A percentile compares a stretch with the other conserved stretches of the same genome.
These are phyloP conservation scores for Elephantulus edwardii DNA, from an alignment of 2,113 vertebrate species.

Conservation along the genomic window DNA sequence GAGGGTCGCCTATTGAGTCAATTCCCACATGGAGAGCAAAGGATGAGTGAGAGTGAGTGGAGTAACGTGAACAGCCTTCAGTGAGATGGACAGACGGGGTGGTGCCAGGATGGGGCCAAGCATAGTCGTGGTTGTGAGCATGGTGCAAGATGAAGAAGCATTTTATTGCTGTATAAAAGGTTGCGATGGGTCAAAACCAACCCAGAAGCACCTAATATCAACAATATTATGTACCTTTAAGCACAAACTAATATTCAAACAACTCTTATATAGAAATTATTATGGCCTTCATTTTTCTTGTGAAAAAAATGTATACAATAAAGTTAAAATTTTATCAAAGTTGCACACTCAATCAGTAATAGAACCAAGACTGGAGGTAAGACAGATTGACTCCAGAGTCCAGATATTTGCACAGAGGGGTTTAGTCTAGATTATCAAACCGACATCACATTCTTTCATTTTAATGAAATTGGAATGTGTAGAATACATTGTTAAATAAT, in stretches of 20 bases:
- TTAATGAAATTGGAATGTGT: neutral
- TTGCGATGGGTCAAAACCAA: too few species aligned
- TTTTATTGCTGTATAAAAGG: too few species aligned
- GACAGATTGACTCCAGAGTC: neutral
- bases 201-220: too few species aligned
- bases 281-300: neutral
- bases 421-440: neutral
- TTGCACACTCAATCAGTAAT: neutral
- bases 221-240: neutral
- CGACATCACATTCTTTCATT: neutral
- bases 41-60: too few species aligned
- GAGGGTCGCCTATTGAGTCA: too few species aligned
- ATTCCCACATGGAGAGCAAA: too few species aligned
- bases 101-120: too few species aligned
- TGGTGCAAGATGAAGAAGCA: too few species aligned
- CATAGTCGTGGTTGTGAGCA: too few species aligned
- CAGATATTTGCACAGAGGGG: too few species aligned
- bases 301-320: neutral
- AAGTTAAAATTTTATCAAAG: neutral
- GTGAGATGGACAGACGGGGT: too few species aligned
- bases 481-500: neutral
- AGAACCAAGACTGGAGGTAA: neutral
- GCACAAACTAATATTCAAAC: neutral
- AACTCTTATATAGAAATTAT: neutral
- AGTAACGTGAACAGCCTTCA: too few species aligned